These are phyloP conservation scores for Nothoprocta pentlandii DNA, from an alignment of 2,113 vertebrate genomes.

Conservation along the genomic window DNA sequence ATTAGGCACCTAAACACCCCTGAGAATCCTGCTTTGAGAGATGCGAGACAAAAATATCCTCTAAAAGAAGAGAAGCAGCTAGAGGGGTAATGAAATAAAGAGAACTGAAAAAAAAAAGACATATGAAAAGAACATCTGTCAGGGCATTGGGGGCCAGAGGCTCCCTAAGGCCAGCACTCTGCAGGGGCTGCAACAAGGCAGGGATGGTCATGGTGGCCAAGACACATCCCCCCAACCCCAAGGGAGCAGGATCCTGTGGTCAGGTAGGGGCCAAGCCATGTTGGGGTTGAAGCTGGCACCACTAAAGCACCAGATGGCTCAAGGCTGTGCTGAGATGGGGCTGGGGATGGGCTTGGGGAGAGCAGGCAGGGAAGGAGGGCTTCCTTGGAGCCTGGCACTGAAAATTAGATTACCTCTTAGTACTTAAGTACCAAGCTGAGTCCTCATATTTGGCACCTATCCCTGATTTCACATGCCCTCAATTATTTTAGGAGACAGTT, in stretches of 20 bases:
- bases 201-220: rapidly evolving
- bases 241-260: not conserved
- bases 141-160: rapidly evolving
- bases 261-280: no score
- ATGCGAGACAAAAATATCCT: not conserved
- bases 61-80: not conserved
- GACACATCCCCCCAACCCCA: rapidly evolving
- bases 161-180: rapidly evolving
- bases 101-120: not conserved
- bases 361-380: rapidly evolving
- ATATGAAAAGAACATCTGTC: not conserved
- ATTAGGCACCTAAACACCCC: slow-evolving; percentile 33
- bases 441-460: not conserved
- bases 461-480: not conserved
- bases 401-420: not conserved
- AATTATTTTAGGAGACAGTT: not conserved
- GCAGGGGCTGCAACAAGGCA: no score
- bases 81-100: not conserved
- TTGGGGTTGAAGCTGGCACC: not conserved
- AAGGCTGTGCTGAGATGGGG: no score
- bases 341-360: rapidly evolving
- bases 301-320: no score
- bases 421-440: not conserved
- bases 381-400: rapidly evolving
- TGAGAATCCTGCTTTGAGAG: not conserved